A percentile compares a stretch with the other conserved stretches of the same genome.
These are phyloP conservation scores for Sebastes variabilis DNA, from an alignment of 2,797 vertebrate genomes.

Conservation along the genomic window DNA sequence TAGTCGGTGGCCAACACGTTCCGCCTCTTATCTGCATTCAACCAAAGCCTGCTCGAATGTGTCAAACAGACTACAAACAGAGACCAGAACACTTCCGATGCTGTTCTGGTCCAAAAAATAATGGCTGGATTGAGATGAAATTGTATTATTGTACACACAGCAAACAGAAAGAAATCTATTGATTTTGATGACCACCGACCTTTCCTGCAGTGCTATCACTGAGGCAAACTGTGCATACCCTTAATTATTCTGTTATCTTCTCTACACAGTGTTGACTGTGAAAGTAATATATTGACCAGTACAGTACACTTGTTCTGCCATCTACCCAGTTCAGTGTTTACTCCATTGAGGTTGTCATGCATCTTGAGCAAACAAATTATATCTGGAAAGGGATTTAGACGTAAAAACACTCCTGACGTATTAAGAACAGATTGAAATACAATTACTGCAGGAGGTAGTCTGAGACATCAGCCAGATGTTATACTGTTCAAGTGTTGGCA, in stretches of 20 bases:
- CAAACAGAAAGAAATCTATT: neutral
- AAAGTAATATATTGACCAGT: neutral
- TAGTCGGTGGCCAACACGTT: neutral
- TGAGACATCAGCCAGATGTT: constrained; percentile 14
- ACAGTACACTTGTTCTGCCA: neutral
- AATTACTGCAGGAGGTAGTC: neutral
- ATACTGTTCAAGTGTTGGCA: neutral
- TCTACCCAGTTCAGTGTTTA: neutral
- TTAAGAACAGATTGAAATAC: constrained; percentile 7
- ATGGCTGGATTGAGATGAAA: neutral
- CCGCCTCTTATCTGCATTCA: no score
- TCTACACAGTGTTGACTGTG: neutral
- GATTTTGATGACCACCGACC: neutral
- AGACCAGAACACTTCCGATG: neutral
- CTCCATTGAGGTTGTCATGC: neutral
- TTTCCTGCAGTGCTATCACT: neutral
- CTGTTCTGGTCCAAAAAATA: neutral
- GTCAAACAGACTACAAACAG: neutral
- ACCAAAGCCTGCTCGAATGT: no score
- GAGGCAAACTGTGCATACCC: neutral
- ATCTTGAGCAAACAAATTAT: constrained; percentile 16
- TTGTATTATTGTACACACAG: neutral
- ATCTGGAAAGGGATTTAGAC: neutral
- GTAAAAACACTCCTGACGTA: neutral
- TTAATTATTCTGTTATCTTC: constrained; percentile 4